Evolutionary conservation across 2,797 vertebrate species (phyloP).

Genomic region (Ibycter americanus): DNA sequence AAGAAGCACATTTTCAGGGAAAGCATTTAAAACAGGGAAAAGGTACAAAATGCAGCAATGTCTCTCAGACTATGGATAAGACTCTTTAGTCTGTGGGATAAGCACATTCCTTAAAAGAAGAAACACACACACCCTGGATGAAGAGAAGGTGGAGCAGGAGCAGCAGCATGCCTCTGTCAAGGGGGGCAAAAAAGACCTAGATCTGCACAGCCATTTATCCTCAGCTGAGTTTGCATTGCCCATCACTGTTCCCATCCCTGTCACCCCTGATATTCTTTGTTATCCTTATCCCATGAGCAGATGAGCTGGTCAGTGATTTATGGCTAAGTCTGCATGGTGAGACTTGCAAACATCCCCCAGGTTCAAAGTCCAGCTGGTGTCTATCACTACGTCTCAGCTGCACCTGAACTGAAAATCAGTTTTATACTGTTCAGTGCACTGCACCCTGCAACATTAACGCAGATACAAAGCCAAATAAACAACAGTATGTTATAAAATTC

Average conservation of each 20-base stretch:
- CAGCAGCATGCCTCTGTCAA: background rate
- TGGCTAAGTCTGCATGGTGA: background rate
- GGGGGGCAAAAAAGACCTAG: background rate
- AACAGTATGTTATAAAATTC: background rate
- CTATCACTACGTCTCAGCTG: background rate
- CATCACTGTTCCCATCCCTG: background rate
- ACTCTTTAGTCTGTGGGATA: background rate
- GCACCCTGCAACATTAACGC: background rate
- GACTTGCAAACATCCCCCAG: background rate
- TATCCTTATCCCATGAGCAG: background rate
- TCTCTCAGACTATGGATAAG: background rate
- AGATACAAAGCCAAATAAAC: background rate
- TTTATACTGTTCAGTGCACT: background rate
- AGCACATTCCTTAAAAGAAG: background rate
- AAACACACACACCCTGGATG: background rate
- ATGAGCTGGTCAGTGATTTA: background rate
- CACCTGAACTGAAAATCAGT: background rate
- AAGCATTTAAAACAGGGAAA: background rate
- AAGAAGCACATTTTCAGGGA: background rate
- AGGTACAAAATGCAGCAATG: background rate
- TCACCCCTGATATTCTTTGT: background rate
- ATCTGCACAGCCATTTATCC: background rate
- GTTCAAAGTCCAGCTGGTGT: background rate
- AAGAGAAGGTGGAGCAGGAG: accelerated
- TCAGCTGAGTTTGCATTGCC: background rate